Percentiles rank a stretch among this genome's conserved stretches.
These are phyloP conservation scores for Aspidoscelis tigris DNA, from an alignment of 2,113 vertebrate genomes.

Conservation along the genomic window DNA sequence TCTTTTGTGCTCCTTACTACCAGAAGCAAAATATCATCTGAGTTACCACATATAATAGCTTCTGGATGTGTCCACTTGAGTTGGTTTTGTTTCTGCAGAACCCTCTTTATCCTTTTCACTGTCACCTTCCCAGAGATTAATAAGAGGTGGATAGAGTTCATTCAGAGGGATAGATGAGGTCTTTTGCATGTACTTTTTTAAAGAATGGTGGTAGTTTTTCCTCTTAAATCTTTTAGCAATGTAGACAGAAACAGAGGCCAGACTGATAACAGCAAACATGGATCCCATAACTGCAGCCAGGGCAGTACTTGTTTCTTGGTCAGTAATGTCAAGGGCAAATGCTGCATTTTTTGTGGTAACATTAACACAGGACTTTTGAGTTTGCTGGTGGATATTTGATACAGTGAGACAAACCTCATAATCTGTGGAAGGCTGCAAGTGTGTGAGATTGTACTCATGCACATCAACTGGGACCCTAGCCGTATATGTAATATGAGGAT, in stretches of 20 bases:
- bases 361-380: slow-evolving; percentile 93
- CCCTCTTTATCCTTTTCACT: slow-evolving; percentile 95
- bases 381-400: slow-evolving; percentile 91
- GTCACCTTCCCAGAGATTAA: slow-evolving; percentile 97
- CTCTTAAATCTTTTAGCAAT: slow-evolving; percentile 92
- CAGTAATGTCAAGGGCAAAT: slow-evolving; percentile 86
- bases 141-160: slow-evolving; percentile 96
- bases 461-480: slow-evolving; percentile 95
- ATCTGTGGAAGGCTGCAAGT: slow-evolving; percentile 93
- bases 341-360: slow-evolving; percentile 92
- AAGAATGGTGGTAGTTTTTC: slow-evolving; percentile 96
- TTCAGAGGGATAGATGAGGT: slow-evolving; percentile 97
- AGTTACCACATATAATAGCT: slow-evolving; percentile 99
- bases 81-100: slow-evolving; percentile 87
- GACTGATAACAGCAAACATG: slow-evolving; percentile 90
- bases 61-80: slow-evolving; percentile 96
- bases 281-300: slow-evolving; percentile 93
- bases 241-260: slow-evolving; percentile 87
- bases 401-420: slow-evolving; percentile 97
- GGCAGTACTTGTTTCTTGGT: slow-evolving; percentile 90
- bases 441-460: slow-evolving; percentile 96
- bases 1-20: slow-evolving; percentile 86
- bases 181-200: slow-evolving; percentile 99
- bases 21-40: slow-evolving; percentile 80
- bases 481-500: slow-evolving; percentile 96